phyloP scores from a whole-genome alignment of 2,113 vertebrate species.

The Rutilus rutilus region DNA sequence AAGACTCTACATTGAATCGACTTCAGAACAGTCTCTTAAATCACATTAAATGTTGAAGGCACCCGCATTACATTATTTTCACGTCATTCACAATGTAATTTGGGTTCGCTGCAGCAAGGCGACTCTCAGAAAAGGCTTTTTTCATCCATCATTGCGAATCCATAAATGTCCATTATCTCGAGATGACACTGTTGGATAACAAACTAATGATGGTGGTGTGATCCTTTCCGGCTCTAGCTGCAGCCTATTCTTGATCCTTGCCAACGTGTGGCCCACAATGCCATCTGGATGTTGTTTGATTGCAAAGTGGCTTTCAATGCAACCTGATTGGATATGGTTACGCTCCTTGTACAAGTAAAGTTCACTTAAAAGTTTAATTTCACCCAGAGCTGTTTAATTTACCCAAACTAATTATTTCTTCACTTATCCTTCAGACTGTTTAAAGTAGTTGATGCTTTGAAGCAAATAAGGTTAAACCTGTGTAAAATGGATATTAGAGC shows the following conservation, averaged over 20 bases:
- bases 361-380: constrained; percentile 9
- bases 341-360: neutral
- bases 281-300: constrained; percentile 36
- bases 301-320: neutral
- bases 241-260: constrained; percentile 14
- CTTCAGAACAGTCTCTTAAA: constrained; percentile 28
- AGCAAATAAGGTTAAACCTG: neutral
- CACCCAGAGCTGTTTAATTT: constrained; percentile 6
- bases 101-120: neutral
- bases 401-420: neutral
- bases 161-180: constrained; percentile 39
- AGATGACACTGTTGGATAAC: constrained; percentile 23
- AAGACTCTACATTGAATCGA: neutral
- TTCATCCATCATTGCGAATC: constrained; percentile 34
- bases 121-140: constrained; percentile 16
- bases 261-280: neutral
- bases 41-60: constrained; percentile 26
- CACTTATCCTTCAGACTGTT: constrained; percentile 19
- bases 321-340: constrained; percentile 1
- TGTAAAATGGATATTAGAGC: constrained; percentile 19
- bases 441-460: constrained; percentile 7
- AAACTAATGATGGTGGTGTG: constrained; percentile 8
- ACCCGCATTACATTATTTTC: constrained; percentile 20
- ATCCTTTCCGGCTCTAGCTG: constrained; percentile 4
- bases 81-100: constrained; percentile 34